A percentile compares a stretch with the other conserved stretches of the same genome.
Evolutionary conservation across 2,113 vertebrate species (phyloP).

Genomic region (Penelope pileata): DNA sequence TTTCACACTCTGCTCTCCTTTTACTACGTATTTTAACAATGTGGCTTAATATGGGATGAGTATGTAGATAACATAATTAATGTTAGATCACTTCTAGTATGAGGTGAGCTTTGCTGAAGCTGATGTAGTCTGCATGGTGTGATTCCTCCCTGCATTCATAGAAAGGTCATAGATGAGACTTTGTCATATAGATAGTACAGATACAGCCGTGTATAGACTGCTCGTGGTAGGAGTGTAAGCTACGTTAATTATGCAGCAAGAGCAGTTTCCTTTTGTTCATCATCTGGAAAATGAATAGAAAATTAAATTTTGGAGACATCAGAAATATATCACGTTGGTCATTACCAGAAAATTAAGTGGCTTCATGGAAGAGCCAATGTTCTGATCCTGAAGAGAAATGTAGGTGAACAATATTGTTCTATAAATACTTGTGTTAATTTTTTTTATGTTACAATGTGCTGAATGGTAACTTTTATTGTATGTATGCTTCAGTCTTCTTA

Average conservation of each 20-base stretch:
- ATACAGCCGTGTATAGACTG: neutral
- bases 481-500: neutral
- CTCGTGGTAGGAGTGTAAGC: neutral
- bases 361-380: neutral
- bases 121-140: neutral
- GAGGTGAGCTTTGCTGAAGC: neutral
- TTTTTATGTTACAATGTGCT: neutral
- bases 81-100: neutral
- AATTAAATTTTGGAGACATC: constrained; percentile 26
- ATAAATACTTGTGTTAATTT: neutral
- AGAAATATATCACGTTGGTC: constrained; percentile 15
- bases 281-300: constrained; percentile 25
- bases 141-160: neutral
- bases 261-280: constrained; percentile 22
- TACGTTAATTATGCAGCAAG: constrained; percentile 27
- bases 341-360: constrained; percentile 16
- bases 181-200: neutral
- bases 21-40: neutral
- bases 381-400: neutral
- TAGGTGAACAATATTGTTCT: neutral
- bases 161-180: neutral
- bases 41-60: neutral
- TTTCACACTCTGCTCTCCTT: neutral
- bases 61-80: neutral
- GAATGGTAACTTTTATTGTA: neutral